phyloP scores from a whole-genome alignment of 2,797 vertebrate genomes.

The Sebastes nivosus region DNA sequence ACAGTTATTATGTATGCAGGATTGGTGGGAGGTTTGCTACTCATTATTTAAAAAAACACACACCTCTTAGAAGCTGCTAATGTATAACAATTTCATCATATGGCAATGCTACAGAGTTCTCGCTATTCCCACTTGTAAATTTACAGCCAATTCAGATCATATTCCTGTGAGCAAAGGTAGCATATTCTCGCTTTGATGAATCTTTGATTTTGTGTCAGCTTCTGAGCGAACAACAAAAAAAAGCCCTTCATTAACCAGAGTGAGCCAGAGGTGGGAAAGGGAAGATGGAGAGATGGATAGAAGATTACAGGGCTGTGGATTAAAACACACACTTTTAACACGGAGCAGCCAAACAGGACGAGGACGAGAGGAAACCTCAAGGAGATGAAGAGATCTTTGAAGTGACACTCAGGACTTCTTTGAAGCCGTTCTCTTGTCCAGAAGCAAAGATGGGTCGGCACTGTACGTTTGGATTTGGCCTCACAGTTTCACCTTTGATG shows the following conservation, averaged over 20 bases:
- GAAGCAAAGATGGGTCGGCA: slow-evolving; percentile 41
- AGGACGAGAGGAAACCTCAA: slow-evolving; percentile 47
- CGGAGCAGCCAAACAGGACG: slow-evolving; percentile 18
- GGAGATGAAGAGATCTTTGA: slow-evolving; percentile 74
- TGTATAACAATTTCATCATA: slow-evolving; percentile 5
- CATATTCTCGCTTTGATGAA: slow-evolving; percentile 37
- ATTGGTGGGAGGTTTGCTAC: background rate
- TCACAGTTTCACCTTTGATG: slow-evolving; percentile 41
- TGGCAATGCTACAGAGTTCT: background rate
- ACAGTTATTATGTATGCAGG: background rate
- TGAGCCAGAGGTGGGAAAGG: slow-evolving; percentile 14
- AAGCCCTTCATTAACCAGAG: slow-evolving; percentile 45
- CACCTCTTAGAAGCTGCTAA: background rate
- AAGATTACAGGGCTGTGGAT: slow-evolving; percentile 51
- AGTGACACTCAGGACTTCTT: slow-evolving; percentile 66
- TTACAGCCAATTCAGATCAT: background rate
- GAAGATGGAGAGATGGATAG: slow-evolving; percentile 16
- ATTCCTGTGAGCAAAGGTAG: slow-evolving; percentile 16
- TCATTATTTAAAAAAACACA: background rate
- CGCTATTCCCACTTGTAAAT: slow-evolving; percentile 13
- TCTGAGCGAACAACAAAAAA: slow-evolving; percentile 47
- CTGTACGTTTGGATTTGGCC: slow-evolving; percentile 11
- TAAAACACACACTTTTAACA: slow-evolving; percentile 55
- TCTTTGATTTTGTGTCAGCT: slow-evolving; percentile 63
- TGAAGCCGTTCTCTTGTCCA: slow-evolving; percentile 70